Percentiles rank a stretch among this genome's conserved stretches.
These are phyloP conservation scores for Grantiella picta DNA, from an alignment of 2,113 vertebrate species.

Conservation along the genomic window DNA sequence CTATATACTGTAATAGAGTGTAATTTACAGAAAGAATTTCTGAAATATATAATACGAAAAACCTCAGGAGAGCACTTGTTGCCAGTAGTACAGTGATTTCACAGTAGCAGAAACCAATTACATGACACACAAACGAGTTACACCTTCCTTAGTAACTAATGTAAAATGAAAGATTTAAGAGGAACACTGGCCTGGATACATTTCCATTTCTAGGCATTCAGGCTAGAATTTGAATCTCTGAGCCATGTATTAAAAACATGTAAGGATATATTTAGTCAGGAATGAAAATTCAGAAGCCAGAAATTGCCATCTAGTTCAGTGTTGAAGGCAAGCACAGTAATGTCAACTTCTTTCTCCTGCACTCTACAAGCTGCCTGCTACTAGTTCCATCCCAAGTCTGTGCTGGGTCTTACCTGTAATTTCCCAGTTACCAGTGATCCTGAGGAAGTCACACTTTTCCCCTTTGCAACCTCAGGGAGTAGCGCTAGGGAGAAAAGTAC, in stretches of 20 bases:
- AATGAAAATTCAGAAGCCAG: background rate
- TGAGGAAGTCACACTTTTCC: background rate
- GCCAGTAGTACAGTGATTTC: background rate
- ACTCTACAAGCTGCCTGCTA: background rate
- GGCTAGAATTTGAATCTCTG: background rate
- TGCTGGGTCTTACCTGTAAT: background rate
- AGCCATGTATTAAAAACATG: background rate
- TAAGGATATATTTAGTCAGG: background rate
- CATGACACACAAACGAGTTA: background rate
- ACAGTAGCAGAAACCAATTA: slow-evolving; percentile 29
- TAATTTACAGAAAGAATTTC: background rate
- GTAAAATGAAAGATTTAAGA: background rate
- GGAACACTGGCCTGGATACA: background rate
- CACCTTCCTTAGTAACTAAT: slow-evolving; percentile 12
- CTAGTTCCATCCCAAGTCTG: accelerated
- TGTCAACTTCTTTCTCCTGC: background rate
- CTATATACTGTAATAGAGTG: background rate
- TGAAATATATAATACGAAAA: background rate
- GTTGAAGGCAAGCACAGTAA: background rate
- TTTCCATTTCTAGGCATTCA: background rate
- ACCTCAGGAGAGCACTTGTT: background rate
- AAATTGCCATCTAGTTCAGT: background rate
- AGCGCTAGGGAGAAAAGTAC: background rate
- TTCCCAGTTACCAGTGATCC: background rate
- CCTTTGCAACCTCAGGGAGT: background rate